Percentiles rank a stretch among this genome's conserved stretches.
These are phyloP conservation scores for Orchesella flavescens DNA, from an alignment of 2,888 invertebrate species.

Conservation along the genomic window DNA sequence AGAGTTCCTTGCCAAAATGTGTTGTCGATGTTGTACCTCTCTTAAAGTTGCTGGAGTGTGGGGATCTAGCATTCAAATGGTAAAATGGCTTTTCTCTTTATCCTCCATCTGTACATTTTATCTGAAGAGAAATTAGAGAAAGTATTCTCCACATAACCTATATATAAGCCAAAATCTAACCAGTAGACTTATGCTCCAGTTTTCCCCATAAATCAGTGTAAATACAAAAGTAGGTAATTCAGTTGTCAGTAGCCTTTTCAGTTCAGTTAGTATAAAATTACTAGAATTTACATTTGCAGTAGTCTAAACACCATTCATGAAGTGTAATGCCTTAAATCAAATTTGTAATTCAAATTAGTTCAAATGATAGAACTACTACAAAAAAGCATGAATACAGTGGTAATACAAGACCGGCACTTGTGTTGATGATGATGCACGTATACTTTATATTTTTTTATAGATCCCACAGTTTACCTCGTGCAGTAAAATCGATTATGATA, in stretches of 20 bases:
- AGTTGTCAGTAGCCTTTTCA: background rate
- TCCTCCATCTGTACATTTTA: background rate
- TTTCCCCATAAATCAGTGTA: background rate
- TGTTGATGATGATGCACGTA: no score
- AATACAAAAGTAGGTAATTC: background rate
- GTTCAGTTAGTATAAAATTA: no score
- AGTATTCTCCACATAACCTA: background rate
- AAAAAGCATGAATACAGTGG: no score
- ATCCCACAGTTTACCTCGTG: no score
- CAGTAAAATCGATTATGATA: no score
- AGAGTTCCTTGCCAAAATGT: slow-evolving; percentile 50
- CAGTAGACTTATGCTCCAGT: background rate
- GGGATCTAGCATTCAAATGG: slow-evolving; percentile 63
- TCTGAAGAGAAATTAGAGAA: background rate
- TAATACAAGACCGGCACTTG: no score
- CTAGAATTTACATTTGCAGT: no score
- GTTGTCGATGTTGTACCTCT: slow-evolving; percentile 61
- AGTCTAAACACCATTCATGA: no score
- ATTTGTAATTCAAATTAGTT: no score
- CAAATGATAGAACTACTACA: no score
- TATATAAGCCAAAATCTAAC: background rate
- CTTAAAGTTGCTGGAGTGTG: slow-evolving; percentile 58
- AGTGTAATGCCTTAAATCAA: no score
- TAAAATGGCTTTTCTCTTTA: slow-evolving; percentile 15
- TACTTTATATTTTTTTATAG: no score